Conservation (phyloP, 2,888 invertebrate species). For the Ceramica pisi region DNA sequence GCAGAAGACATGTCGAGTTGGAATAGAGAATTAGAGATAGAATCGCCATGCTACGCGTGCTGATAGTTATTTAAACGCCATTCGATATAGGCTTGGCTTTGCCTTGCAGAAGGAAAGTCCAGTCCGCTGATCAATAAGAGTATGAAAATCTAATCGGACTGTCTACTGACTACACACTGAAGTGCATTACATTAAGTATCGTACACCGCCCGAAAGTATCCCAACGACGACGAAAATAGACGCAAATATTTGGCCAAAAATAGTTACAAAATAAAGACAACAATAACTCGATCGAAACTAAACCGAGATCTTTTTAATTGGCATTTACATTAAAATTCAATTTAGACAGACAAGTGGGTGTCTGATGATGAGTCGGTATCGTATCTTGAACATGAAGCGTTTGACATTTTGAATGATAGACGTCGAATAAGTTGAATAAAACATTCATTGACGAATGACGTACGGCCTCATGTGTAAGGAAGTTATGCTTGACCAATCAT, state of each 20-base stretch:
- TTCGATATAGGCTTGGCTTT: no score
- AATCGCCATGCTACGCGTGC: no score
- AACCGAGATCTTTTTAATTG: conserved; percentile 10
- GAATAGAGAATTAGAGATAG: no score
- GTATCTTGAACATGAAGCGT: conserved; percentile 4
- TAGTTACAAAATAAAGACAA: conserved; percentile 4
- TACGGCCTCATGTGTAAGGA: conserved; percentile 25
- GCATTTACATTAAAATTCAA: conserved; percentile 1
- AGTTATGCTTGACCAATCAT: conserved; percentile 47
- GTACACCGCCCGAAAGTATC: not conserved
- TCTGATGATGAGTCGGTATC: not conserved
- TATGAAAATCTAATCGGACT: not conserved
- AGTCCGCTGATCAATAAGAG: not conserved
- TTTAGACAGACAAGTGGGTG: not conserved
- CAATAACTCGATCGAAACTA: not conserved
- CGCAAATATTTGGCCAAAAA: not conserved
- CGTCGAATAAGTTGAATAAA: conserved; percentile 53
- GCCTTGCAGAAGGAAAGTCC: no score
- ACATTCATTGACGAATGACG: conserved; percentile 49
- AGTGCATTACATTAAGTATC: not conserved
- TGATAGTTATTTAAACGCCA: no score
- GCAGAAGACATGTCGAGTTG: no score
- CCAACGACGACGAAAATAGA: not conserved
- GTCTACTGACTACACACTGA: not conserved
- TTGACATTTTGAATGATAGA: conserved; percentile 43